Conservation (phyloP, 1,140 invertebrate genomes). For the Galendromus occidentalis region DNA sequence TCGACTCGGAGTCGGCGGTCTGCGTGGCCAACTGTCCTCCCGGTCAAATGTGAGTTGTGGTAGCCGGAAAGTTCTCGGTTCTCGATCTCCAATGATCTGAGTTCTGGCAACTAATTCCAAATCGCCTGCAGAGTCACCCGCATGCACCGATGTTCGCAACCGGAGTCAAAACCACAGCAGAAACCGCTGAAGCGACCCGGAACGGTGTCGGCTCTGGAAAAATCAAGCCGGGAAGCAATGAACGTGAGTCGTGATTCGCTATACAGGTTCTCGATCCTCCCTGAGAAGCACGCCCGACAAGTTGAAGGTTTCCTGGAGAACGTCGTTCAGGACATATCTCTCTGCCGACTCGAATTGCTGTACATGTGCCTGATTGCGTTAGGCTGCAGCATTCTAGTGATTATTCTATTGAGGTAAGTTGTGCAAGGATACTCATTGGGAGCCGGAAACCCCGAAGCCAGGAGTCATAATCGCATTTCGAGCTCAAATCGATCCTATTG, state of each 20-base stretch:
- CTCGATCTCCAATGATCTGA: too few relatives aligned
- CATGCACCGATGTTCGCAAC: too few relatives aligned
- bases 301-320: not conserved
- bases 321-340: not conserved
- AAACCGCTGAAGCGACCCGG: not conserved
- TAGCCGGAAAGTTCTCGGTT: not conserved
- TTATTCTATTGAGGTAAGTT: not conserved
- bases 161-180: not conserved
- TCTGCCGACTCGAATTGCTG: not conserved
- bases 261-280: not conserved
- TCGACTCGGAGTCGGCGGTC: not conserved
- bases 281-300: not conserved
- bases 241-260: not conserved
- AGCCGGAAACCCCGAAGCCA: too few relatives aligned
- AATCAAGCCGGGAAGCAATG: not conserved
- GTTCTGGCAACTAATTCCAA: too few relatives aligned
- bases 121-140: too few relatives aligned
- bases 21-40: not conserved
- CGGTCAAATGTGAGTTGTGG: not conserved
- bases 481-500: too few relatives aligned
- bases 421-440: not conserved
- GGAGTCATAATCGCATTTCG: too few relatives aligned
- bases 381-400: not conserved
- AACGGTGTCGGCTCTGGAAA: not conserved
- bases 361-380: constrained; percentile 1